These are phyloP conservation scores for Lamellibrachia columna DNA, from an alignment of 2,888 invertebrate species.

Conservation along the genomic window DNA sequence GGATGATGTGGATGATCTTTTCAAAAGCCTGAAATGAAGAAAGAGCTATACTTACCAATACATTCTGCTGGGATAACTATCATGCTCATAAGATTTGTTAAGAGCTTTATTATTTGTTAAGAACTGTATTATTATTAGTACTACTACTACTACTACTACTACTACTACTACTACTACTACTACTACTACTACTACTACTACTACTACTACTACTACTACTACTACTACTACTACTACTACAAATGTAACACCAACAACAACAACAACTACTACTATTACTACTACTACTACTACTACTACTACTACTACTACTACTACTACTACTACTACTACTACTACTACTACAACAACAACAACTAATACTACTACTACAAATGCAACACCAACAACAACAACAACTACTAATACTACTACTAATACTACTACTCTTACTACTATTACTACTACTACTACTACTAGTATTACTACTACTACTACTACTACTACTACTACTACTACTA, in stretches of 20 bases:
- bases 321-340: not conserved
- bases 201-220: slow-evolving; percentile 33
- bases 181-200: slow-evolving; percentile 32
- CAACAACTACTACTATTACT: not conserved
- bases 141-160: not conserved
- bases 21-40: too few relatives aligned
- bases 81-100: too few relatives aligned
- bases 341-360: not conserved
- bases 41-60: too few relatives aligned
- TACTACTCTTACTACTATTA: too few relatives aligned
- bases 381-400: too few relatives aligned
- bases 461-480: slow-evolving; percentile 6
- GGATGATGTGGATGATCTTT: too few relatives aligned
- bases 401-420: too few relatives aligned
- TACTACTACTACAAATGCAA: too few relatives aligned
- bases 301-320: not conserved
- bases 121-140: too few relatives aligned
- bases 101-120: too few relatives aligned
- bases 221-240: slow-evolving; percentile 30
- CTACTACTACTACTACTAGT: not conserved
- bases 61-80: too few relatives aligned
- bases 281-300: not conserved
- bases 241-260: too few relatives aligned
- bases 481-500: not conserved
- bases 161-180: slow-evolving; percentile 28